phyloP scores from a whole-genome alignment of 2,888 invertebrate species.

The Phyllotreta cruciferae region DNA sequence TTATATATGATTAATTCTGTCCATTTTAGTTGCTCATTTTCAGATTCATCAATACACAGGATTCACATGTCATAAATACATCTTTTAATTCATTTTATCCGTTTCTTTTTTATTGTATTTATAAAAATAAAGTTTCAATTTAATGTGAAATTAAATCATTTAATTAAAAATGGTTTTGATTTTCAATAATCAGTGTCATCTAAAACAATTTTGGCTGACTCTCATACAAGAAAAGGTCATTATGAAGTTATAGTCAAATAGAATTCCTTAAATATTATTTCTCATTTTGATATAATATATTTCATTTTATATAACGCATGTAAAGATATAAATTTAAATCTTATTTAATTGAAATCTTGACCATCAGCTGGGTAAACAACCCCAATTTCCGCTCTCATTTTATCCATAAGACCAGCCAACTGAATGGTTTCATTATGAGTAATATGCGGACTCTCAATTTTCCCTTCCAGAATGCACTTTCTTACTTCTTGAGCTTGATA shows the following conservation, averaged over 20 bases:
- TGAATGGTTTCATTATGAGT: conserved; percentile 72
- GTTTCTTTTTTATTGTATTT: no score
- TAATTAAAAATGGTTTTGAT: no score
- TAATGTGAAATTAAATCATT: no score
- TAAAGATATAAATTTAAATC: no score
- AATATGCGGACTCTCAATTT: conserved; percentile 73
- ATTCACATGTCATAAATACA: conserved; percentile 2
- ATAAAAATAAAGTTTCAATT: no score
- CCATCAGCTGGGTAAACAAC: conserved; percentile 31
- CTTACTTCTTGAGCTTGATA: conserved; percentile 82
- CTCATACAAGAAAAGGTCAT: no score
- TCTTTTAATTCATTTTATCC: neutral
- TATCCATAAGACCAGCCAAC: conserved; percentile 75
- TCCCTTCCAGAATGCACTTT: conserved; percentile 72
- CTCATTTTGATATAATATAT: no score
- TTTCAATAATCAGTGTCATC: no score
- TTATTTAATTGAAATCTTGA: neutral
- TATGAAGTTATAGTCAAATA: no score
- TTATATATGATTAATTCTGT: conserved; percentile 37
- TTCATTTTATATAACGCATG: no score
- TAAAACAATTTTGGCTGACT: no score
- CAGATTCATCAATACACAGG: conserved; percentile 11
- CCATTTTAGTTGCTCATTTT: conserved; percentile 27
- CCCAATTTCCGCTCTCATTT: conserved; percentile 64
- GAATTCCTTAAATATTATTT: no score